Base-by-base conservation (phyloP, 2,797 vertebrate species). In the Lithobates pipiens region DNA sequence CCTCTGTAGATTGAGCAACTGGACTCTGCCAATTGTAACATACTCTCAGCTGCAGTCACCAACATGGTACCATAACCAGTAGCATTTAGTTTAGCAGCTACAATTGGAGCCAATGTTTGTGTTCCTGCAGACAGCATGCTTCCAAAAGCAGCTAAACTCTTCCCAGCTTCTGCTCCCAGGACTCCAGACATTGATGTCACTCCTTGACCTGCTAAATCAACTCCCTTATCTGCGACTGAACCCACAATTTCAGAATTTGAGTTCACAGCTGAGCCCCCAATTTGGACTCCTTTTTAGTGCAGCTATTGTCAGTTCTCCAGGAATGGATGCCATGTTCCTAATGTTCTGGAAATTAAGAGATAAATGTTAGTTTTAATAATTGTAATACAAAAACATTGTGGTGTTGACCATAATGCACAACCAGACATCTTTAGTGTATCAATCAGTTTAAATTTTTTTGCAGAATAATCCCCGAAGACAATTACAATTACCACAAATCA, bases 61-160 rank as follows among this genome's bases (percentile, higher is more conserved):
- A 83, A 46, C 82, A 70, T 69, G 69, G 63, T 11, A n/a, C 72
- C 73, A 16, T 74, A 76, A 13, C 82, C 82, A 76, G 74, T 21
- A 77, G 82, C 42, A 10, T 83, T 65, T 21, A 44, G 65, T 57
- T 70, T 77, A 70, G 63, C 39, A 36, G 82, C 74, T 18, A 83
- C 75, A 46, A 68, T n/a, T 9, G 82, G 82, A 50, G 42, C 82
- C 42, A 83, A n/a, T 27, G 36, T 67, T 77, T 77, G 82, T 10
- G 82, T 74, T 39, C 82, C 74, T 25, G 46, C 18, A 10, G 34
- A 82, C 50, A 69, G 61, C 84, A 87, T 77, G 88, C 86, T 83
- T 8, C 82, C 69, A 44, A 32, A 3, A 27, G 34, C n/a, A 27
- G 42, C 42, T 54, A 80, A 78, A 83, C 89, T 91, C 87, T 85